These are phyloP conservation scores for Bicyclus anynana DNA, from an alignment of 1,140 invertebrate genomes.

Conservation along the genomic window DNA sequence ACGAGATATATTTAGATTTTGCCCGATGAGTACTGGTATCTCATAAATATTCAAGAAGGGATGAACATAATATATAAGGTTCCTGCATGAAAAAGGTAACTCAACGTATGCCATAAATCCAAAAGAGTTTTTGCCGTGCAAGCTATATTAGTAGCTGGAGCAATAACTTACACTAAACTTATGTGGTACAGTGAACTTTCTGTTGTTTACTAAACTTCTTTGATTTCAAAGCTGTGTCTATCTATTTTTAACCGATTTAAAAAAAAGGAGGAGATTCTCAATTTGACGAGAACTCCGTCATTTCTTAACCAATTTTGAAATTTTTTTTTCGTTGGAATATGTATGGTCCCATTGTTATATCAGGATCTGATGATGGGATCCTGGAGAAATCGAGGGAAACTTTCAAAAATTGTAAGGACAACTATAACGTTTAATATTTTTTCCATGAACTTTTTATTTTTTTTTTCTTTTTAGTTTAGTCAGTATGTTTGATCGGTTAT, in stretches of 20 bases:
- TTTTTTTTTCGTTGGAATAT: too few relatives aligned
- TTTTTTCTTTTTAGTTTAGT: too few relatives aligned
- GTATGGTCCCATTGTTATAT: too few relatives aligned
- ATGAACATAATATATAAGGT: constrained; percentile 4
- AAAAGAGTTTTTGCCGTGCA: constrained; percentile 3
- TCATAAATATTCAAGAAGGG: constrained; percentile 2
- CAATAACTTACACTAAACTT: constrained; percentile 2
- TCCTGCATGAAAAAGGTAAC: constrained; percentile 2
- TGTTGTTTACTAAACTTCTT: not conserved
- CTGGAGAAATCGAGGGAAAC: too few relatives aligned
- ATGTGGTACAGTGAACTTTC: not conserved
- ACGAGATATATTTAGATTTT: not conserved
- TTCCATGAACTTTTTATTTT: too few relatives aligned
- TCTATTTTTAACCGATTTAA: not conserved
- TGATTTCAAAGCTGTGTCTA: not conserved
- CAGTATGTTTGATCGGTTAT: too few relatives aligned
- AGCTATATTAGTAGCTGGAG: constrained; percentile 2
- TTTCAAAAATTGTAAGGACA: too few relatives aligned
- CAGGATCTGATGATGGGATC: too few relatives aligned
- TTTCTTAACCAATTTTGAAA: too few relatives aligned
- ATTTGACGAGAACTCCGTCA: too few relatives aligned
- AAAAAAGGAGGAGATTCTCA: too few relatives aligned
- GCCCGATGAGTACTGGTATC: not conserved
- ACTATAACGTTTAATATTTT: too few relatives aligned
- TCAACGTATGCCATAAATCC: constrained; percentile 4